Evolutionary conservation across 37 sponge, comb jelly and placozoan genomes (phyloP), one percentile per base, ranked within the genome.

Genomic region (Ianthella basta): DNA sequence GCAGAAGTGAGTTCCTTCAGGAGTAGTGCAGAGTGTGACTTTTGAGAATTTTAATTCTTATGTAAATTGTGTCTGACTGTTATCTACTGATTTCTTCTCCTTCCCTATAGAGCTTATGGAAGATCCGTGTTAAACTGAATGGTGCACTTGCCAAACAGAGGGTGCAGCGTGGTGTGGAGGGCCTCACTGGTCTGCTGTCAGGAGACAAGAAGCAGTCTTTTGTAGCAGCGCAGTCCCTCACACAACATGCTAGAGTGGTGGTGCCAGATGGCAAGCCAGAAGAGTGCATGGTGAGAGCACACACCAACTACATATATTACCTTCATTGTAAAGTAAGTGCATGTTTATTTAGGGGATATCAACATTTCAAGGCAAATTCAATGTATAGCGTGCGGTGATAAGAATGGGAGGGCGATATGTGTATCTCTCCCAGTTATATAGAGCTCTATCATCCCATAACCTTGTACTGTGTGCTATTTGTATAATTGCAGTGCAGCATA

Each of bases 91-190:
- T 57, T 6, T 64, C 41, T 70, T 33, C 72, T 16, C 37, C 36
- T 70, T 12, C 72, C 32, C 13, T 56, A 21, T 81, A 86, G 38
- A 86, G 90, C 1, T 72, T 95, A 38, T 84, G 85, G 68, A 40
- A 66, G 20, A 85, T 89, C 83, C 68, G 75, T 57, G 72, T 87
- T 19, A 95, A 91, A 80, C 67, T 95, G 55, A 82, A 82, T 54
- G 89, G 89, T 18, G 54, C 95, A 24, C 30, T 95, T 21, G 90
- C 95, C 32, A 56, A 92, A 34, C 87, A 85, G 86, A 68, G 90
- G 57, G 86, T 95, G 33, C 70, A 81, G 55, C 34, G 33, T 20
- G 80, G 77, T 70, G 89, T 87, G 21, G 33, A 6, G 5, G 36
- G 29, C 4, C 33, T 70, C 34, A 10, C 20, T 70, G 72, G 37